These are phyloP conservation scores for Mesopsocus fuscifrons DNA, from an alignment of 2,888 invertebrate species.

Conservation along the genomic window DNA sequence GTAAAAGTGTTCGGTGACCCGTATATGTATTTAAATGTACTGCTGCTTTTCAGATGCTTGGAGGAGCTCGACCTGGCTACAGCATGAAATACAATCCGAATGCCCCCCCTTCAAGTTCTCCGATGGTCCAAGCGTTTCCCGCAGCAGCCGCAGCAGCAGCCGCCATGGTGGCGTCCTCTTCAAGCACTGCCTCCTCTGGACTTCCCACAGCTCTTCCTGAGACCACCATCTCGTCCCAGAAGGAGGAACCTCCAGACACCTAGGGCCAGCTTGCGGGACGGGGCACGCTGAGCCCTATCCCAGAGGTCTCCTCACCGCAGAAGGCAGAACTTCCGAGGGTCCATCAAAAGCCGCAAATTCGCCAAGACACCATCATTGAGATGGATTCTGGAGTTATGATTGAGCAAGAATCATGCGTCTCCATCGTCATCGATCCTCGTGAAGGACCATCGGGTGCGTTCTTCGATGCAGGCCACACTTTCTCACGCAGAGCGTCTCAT, in stretches of 20 bases:
- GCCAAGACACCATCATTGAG: background rate
- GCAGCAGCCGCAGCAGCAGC: background rate
- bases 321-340: background rate
- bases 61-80: background rate
- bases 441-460: background rate
- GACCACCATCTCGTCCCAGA: slow-evolving; percentile 12
- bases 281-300: slow-evolving; percentile 19
- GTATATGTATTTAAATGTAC: too few relatives aligned
- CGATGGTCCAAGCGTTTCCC: background rate
- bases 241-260: background rate
- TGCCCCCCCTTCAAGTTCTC: background rate
- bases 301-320: slow-evolving; percentile 22
- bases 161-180: background rate
- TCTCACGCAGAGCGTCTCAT: too few relatives aligned
- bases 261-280: slow-evolving; percentile 2
- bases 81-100: background rate
- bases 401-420: background rate
- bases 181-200: background rate
- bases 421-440: background rate
- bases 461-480: background rate
- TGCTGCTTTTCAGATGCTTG: too few relatives aligned
- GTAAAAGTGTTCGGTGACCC: too few relatives aligned
- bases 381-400: background rate
- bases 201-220: background rate
- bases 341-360: background rate